Base-by-base conservation (phyloP, 2,113 vertebrate species). In the Lepus europaeus region DNA sequence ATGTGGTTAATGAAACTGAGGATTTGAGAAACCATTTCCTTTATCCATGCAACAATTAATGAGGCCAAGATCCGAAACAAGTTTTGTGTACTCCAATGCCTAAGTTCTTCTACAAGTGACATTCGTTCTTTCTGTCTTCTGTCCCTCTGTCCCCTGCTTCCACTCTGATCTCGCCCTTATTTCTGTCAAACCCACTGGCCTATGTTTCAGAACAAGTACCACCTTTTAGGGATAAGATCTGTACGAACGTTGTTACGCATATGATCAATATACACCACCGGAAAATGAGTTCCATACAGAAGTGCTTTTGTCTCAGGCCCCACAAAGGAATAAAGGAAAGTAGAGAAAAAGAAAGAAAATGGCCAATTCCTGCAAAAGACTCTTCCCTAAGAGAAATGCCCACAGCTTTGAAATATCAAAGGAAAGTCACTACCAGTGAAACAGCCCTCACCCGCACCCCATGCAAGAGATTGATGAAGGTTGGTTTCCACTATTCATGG, bases 361-460 rank as follows among this genome's bases (percentile, higher is more conserved):
- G 11, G 2, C 6, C 19, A 27, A 1, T 81, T 25, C 9, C 9
- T 22, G 11, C 74, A n/a, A 53, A 61, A 39, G 53, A 33, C 23
- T 93, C 45, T 72, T 31, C 39, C n/a, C 81, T 74, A 23, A 81
- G 69, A 94, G 76, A 82, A 89, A 96, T 72, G 56, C 27, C 80
- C 7, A 33, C 5, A 7, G 76, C 33, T 82, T 74, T 72, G 77
- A 93, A 79, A 93, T 93, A 91, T 82, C 69, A 95, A 78, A 39
- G 53, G 61, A 59, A 82, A 93, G 70, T 89, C 83, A 56, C 31
- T 61, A 20, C n/a, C 0, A 1, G 20, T 74, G 93, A 96, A 77
- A 83, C 45, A 45, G 6, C 45, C 45, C 45, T 45, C 36, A 94
- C 85, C 13, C 16, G 78, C 45, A 45, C 81, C 63, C 33, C 20